Percentiles rank a stretch among this genome's conserved stretches.
Conservation (phyloP, 2,113 vertebrate species). For the Isichthys henryi region DNA sequence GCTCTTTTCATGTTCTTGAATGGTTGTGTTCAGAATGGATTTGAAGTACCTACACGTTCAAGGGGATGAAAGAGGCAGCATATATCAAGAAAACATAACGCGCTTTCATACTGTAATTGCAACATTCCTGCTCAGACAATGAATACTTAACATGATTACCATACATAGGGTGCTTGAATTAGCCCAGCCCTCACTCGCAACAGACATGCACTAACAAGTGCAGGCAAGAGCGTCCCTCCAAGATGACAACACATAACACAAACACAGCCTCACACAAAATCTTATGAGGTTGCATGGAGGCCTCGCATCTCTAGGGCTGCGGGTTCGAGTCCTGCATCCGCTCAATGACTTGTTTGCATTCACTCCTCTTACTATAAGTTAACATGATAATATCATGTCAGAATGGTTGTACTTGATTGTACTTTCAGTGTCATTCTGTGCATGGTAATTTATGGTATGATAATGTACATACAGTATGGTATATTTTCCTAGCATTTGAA, state of each 20-base stretch:
- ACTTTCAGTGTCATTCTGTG: too few relatives aligned
- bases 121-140: not conserved
- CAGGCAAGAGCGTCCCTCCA: not conserved
- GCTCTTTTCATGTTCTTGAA: not conserved
- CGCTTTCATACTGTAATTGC: conserved; percentile 1
- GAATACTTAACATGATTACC: not conserved
- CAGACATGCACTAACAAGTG: not conserved
- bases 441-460: not conserved
- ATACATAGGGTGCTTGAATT: not conserved
- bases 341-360: not conserved
- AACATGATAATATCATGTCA: not conserved
- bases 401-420: not conserved
- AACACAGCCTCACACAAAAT: not conserved
- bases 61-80: not conserved
- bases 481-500: not conserved
- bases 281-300: not conserved
- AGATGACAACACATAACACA: not conserved
- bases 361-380: not conserved
- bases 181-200: not conserved
- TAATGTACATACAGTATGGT: not conserved
- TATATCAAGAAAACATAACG: not conserved
- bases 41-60: not conserved
- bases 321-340: not conserved
- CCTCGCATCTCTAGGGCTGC: not conserved
- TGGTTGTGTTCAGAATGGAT: conserved; percentile 3